Evolutionary conservation across 2,888 invertebrate genomes (phyloP), one percentile per base, ranked within the genome.

Genomic region (Omphaloscelis lunosa): DNA sequence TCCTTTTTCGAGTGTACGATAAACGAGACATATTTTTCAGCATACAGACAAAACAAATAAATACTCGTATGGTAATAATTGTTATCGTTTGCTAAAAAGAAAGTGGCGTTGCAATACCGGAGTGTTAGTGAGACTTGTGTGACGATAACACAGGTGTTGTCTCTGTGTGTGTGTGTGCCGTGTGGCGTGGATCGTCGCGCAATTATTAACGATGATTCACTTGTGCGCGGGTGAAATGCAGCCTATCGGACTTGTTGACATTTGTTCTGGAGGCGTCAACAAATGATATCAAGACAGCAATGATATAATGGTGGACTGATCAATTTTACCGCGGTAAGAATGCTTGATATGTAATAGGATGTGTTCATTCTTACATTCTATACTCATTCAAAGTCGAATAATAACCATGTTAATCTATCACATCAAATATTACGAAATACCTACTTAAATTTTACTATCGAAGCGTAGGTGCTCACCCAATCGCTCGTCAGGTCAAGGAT

Each of bases 141-240:
- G 93, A 93, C 94, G 94, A 92, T 94, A 95, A 91, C 92, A 93
- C 93, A 95, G 94, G 95, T 95, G 95, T 94, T 94, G 89, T 89
- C 88, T 91, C 90, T 68, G 29, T 67, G 67, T 94, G 92, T 93
- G 87, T 92, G 94, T 93, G 94, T 94, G 94, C 86, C 92, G 93
- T 92, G 94, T 95, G 94, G 95, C 94, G 95, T 95, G 95, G 95
- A 95, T 94, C 95, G 95, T 95, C 96, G 96, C 96, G 95, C 96
- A 96, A 95, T 96, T 96, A 95, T 95, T 96, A 96, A 96, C 96
- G 96, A 96, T 96, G 96, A 96, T 95, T 96, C 96, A 96, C 94
- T 96, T 96, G 95, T 93, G 96, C 94, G 94, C 96, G 95, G 95
- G 96, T 96, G 96, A 96, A 96, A 96, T 96, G 96, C 96, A 95